Base-by-base conservation (phyloP, 2,888 invertebrate genomes). In the Rhabditophanes sp. region DNA sequence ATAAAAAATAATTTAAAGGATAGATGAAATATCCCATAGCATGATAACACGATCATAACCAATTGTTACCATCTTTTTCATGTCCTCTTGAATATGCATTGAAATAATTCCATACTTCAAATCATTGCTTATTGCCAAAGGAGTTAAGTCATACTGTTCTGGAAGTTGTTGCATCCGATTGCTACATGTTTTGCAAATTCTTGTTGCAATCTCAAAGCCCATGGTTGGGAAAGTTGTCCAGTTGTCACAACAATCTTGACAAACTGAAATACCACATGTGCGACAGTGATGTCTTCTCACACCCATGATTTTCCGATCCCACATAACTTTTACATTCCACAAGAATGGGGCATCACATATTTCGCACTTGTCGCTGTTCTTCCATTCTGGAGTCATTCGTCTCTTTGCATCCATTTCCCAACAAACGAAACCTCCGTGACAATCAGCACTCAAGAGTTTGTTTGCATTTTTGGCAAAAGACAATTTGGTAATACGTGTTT, bases 301-400 rank as follows among this genome's bases (percentile, higher is more conserved):
- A n/a, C 62, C 62, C n/a, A 62, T 48, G 6, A 50, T 53, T 38
- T 62, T 79, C 69, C 82, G 82, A 68, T 90, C 85, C 81, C 93
- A 85, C 90, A 99, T 96, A 8, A 83, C 84, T 44, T 82, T 76
- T 32, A 96, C 75, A 69, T 99, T 99, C 96, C 96, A 96, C 17
- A 93, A 93, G 72, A 96, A 96, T 15, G 96, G 96, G 40, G 80
- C 75, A 33, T 79, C 78, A 67, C 96, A 99, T 39, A 83, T 74
- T 73, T 93, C 80, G 67, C 96, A 99, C 25, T 78, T 74, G 68
- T 93, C 90, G 25, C 82, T 78, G 65, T 90, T 88, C 45, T 77
- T 76, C 96, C 96, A 96, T 42, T 78, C 78, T 9, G 93, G 88
- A 0, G 88, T 88, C 75, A 75, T 54, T 8, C 90, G 74, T 61